These are phyloP conservation scores for Lepus europaeus DNA, from an alignment of 2,113 vertebrate species.

Conservation along the genomic window DNA sequence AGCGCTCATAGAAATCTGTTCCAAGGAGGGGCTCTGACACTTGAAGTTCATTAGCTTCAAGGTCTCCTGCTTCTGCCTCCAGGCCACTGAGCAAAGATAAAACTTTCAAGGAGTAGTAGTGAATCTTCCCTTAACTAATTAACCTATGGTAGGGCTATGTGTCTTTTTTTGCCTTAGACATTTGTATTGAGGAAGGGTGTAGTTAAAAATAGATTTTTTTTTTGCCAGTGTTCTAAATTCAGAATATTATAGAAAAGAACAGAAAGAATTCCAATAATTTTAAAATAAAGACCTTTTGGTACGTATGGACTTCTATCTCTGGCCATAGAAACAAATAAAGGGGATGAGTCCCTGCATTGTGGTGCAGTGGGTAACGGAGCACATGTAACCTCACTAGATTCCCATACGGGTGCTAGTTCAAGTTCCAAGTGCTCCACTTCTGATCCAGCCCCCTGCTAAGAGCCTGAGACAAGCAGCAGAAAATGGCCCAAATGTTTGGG, in stretches of 20 bases:
- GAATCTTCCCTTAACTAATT: background rate
- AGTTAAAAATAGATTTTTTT: background rate
- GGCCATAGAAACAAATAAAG: background rate
- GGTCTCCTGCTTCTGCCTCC: background rate
- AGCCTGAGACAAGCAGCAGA: no score
- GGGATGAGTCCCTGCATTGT: background rate
- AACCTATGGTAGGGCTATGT: background rate
- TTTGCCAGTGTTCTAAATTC: background rate
- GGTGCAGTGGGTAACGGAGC: no score
- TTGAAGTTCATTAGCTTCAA: constrained; percentile 4
- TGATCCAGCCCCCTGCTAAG: no score
- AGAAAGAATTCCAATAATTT: background rate
- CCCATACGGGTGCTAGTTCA: no score
- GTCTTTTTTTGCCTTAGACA: background rate
- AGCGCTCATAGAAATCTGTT: background rate
- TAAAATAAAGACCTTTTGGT: background rate
- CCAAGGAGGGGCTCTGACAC: background rate
- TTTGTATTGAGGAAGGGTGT: background rate
- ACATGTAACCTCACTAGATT: no score
- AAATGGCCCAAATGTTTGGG: no score
- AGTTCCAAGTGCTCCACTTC: no score
- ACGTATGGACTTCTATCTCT: background rate
- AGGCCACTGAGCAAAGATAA: background rate
- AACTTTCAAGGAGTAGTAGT: background rate
- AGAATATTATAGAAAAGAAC: background rate